phyloP scores from a whole-genome alignment of 2,888 invertebrate species.

The Scelioninae gen. 1 region DNA sequence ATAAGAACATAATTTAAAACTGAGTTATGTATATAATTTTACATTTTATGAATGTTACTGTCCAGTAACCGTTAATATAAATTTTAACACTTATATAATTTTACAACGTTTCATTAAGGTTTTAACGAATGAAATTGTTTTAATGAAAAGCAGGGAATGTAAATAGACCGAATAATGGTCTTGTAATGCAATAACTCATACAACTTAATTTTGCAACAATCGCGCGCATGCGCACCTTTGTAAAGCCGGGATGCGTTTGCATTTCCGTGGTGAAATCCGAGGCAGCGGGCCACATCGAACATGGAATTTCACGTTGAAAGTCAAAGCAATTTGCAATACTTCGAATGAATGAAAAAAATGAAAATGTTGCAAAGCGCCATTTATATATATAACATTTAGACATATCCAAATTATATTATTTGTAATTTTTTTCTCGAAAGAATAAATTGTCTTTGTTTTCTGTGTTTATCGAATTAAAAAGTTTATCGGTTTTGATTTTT shows the following conservation, averaged over 20 bases:
- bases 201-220: conserved; percentile 60
- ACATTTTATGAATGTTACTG: too few species aligned
- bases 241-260: conserved; percentile 66
- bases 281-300: conserved; percentile 73
- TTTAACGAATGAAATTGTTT: conserved; percentile 37
- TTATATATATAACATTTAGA: background rate
- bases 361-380: background rate
- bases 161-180: conserved; percentile 23
- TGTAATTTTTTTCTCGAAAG: too few species aligned
- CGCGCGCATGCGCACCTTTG: conserved; percentile 43
- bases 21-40: too few species aligned
- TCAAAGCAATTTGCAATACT: conserved; percentile 2
- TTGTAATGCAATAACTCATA: conserved; percentile 52
- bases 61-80: too few species aligned
- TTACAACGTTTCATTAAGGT: background rate
- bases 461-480: too few species aligned
- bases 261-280: conserved; percentile 78
- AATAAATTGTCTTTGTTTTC: too few species aligned
- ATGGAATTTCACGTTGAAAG: conserved; percentile 73
- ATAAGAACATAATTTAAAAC: too few species aligned
- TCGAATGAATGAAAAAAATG: background rate
- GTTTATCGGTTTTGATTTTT: too few species aligned
- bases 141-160: conserved; percentile 27
- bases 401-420: too few species aligned
- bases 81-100: too few species aligned